Evolutionary conservation across 2,113 vertebrate species (phyloP).

Genomic region (Pantherophis guttatus): DNA sequence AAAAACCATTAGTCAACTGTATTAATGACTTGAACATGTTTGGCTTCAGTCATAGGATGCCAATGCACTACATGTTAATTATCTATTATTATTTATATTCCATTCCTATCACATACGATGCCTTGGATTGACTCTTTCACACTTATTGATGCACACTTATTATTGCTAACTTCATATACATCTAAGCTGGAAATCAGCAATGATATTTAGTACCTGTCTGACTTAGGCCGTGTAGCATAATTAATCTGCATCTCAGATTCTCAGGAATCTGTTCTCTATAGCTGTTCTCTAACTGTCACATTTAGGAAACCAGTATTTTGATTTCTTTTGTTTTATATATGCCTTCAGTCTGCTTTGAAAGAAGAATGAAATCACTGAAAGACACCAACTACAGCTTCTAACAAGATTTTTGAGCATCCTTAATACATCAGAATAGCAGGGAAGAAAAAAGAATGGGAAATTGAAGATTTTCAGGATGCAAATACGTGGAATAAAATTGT

Average conservation of each 20-base stretch:
- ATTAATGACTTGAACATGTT: slow-evolving; percentile 7
- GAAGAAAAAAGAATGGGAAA: not conserved
- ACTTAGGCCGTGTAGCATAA: not conserved
- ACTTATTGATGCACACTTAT: not conserved
- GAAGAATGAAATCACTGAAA: slow-evolving; percentile 8
- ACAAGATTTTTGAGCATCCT: not conserved
- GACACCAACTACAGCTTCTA: not conserved
- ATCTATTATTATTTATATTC: slow-evolving; percentile 18
- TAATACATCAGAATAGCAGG: not conserved
- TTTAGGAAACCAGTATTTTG: slow-evolving; percentile 13
- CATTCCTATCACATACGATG: not conserved
- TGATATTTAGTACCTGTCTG: not conserved
- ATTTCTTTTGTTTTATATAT: slow-evolving; percentile 5
- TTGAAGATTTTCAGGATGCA: not conserved
- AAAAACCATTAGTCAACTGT: not conserved
- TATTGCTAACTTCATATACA: slow-evolving; percentile 2
- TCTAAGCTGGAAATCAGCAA: not conserved
- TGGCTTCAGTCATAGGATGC: not conserved
- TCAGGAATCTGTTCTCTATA: not conserved
- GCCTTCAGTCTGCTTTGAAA: not conserved
- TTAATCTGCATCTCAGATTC: not conserved
- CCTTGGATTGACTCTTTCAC: not conserved
- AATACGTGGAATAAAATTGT: slow-evolving; percentile 1
- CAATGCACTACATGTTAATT: slow-evolving; percentile 5
- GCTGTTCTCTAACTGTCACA: not conserved